phyloP scores from a whole-genome alignment of 2,113 vertebrate genomes.

The Aphelocoma coerulescens region DNA sequence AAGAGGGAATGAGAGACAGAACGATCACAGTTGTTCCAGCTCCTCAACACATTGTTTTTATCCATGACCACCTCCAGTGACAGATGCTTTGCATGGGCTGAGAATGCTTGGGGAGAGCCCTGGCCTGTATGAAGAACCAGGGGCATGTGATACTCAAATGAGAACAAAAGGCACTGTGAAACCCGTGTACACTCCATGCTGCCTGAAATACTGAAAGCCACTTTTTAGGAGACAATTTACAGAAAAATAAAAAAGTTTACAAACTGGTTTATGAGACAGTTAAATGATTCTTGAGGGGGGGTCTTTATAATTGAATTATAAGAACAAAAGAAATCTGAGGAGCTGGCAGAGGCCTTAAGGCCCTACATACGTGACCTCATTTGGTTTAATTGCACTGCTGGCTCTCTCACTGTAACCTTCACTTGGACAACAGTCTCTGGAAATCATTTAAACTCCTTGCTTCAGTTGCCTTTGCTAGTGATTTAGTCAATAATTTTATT shows the following conservation, averaged over 20 bases:
- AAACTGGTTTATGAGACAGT: slow-evolving; percentile 51
- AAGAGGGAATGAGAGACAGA: neutral
- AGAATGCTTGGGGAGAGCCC: neutral
- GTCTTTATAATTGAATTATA: slow-evolving; percentile 59
- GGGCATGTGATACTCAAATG: neutral
- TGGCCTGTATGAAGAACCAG: neutral
- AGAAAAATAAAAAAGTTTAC: slow-evolving; percentile 63
- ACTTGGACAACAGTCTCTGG: slow-evolving; percentile 45
- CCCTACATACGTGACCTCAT: slow-evolving; percentile 56
- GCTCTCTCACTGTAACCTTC: slow-evolving; percentile 35
- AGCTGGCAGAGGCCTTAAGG: slow-evolving; percentile 49
- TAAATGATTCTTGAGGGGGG: slow-evolving; percentile 25
- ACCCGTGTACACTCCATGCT: rapidly evolving
- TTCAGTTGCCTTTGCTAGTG: slow-evolving; percentile 48
- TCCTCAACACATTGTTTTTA: neutral
- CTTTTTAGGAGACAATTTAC: slow-evolving; percentile 50
- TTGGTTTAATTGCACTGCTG: slow-evolving; percentile 57
- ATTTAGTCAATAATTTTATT: slow-evolving; percentile 60
- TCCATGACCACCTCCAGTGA: neutral
- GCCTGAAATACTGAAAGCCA: neutral
- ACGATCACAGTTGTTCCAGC: neutral
- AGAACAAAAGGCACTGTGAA: neutral
- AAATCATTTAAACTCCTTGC: slow-evolving; percentile 57
- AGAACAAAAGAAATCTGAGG: slow-evolving; percentile 63
- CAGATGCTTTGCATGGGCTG: neutral